Evolutionary conservation across 2,113 vertebrate species (phyloP).

Genomic region (Peucedramus taeniatus): DNA sequence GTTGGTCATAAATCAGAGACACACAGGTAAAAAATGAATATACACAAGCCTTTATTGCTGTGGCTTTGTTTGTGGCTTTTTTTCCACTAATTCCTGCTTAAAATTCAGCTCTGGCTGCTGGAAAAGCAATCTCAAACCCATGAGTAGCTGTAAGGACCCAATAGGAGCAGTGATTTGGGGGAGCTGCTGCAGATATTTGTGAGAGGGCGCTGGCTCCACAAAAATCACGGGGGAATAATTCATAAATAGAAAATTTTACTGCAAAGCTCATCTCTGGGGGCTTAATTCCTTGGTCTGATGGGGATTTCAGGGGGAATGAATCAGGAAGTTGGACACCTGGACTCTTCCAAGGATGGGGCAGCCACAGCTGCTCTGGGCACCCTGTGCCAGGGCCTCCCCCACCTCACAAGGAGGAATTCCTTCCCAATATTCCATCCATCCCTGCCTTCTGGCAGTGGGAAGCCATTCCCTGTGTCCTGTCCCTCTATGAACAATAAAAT

Average conservation of each 20-base stretch:
- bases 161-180: background rate
- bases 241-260: background rate
- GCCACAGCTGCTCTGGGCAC: background rate
- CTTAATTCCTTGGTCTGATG: background rate
- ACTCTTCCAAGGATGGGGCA: background rate
- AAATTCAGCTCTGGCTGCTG: background rate
- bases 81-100: background rate
- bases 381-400: background rate
- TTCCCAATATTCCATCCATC: fast-evolving
- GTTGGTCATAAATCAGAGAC: background rate
- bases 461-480: fast-evolving
- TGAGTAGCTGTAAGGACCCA: background rate
- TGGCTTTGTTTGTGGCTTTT: background rate
- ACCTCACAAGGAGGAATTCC: background rate
- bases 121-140: background rate
- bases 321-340: background rate
- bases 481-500: background rate
- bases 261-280: background rate
- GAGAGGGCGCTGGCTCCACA: background rate
- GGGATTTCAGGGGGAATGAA: background rate
- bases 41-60: background rate
- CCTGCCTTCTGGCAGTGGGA: background rate
- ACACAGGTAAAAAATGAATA: fast-evolving
- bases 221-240: background rate
- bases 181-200: background rate